These are phyloP conservation scores for Chaetogeoica ovagalla DNA, from an alignment of 2,888 invertebrate genomes.

Conservation along the genomic window DNA sequence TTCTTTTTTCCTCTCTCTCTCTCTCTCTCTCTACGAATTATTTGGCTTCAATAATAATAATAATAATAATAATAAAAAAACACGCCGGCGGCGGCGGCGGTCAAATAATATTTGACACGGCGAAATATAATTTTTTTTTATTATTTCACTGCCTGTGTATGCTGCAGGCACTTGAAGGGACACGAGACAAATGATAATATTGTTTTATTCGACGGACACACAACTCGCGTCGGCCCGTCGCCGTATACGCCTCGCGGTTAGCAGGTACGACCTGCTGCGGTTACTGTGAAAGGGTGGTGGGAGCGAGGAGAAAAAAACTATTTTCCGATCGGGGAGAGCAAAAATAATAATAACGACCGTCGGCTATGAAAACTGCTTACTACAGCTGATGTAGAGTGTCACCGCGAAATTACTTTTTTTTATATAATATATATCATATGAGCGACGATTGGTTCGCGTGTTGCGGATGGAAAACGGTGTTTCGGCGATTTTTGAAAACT, in stretches of 20 bases:
- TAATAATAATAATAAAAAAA: too few species aligned
- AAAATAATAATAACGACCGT: slow-evolving; percentile 26
- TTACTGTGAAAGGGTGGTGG: too few species aligned
- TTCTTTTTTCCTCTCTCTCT: too few species aligned
- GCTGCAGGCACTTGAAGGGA: neutral
- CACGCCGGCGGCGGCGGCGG: too few species aligned
- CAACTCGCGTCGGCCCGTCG: too few species aligned
- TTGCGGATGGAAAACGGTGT: neutral
- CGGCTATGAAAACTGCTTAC: slow-evolving; percentile 23
- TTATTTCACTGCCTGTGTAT: too few species aligned
- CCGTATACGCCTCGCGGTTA: too few species aligned
- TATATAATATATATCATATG: neutral
- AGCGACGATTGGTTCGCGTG: slow-evolving; percentile 1
- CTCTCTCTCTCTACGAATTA: too few species aligned
- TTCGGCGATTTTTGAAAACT: neutral
- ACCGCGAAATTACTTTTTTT: slow-evolving; percentile 26
- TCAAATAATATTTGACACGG: too few species aligned
- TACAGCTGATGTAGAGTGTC: neutral
- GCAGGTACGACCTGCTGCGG: too few species aligned
- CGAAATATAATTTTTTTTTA: too few species aligned
- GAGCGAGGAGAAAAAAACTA: neutral
- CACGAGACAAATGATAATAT: slow-evolving; percentile 21
- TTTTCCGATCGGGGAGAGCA: slow-evolving; percentile 29
- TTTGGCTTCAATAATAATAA: too few species aligned
- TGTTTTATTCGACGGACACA: neutral